Base-by-base conservation (phyloP, 2,113 vertebrate species). In the Sprattus sprattus region DNA sequence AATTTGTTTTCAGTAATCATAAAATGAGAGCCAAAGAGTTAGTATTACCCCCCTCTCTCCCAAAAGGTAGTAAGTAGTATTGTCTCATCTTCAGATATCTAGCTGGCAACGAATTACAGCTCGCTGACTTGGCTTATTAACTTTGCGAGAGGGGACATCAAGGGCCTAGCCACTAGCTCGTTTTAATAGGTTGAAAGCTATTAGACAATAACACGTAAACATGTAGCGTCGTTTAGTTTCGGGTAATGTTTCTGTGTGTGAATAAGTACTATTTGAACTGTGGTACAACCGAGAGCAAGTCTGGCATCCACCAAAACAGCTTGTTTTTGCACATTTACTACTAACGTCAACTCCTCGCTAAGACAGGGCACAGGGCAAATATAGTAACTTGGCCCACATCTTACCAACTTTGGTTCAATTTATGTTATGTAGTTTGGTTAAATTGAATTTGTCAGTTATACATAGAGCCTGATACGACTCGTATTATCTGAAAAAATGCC, bases 401-500 rank as follows among this genome's bases (percentile, higher is more conserved):
- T 16, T 39, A 15, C 3, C 28, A 78, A 16, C 10, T 78, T 78
- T 39, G 13, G 71, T 78, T 3, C 3, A 0, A 78, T 16, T 2
- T 78, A 39, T 67, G 28, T 28, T 25, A 9, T 8, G 15, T 0
- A 57, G 52, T 28, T 67, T 67, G 20, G 20, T 25, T 28, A 67
- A 28, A 9, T 9, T 25, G 4, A 18, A 39, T 78, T 15, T 39
- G 28, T 75, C 28, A 11, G 67, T 39, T 71, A 13, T 28, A 71
- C 4, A 0, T 75, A 39, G 25, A 13, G 3, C 11, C 25, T 75
- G 28, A 75, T 39, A 16, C n/a, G n/a, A n/a, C n/a, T n/a, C n/a
- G n/a, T n/a, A n/a, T n/a, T 32, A 32, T 2, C 10, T 39, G 54
- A 20, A 32, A 85, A 67, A 78, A n/a, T 75, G 82, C 84, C 81